Percentiles rank a stretch among this genome's conserved stretches.
Conservation (phyloP, 2,797 vertebrate species). For the Cynopterus sphinx region DNA sequence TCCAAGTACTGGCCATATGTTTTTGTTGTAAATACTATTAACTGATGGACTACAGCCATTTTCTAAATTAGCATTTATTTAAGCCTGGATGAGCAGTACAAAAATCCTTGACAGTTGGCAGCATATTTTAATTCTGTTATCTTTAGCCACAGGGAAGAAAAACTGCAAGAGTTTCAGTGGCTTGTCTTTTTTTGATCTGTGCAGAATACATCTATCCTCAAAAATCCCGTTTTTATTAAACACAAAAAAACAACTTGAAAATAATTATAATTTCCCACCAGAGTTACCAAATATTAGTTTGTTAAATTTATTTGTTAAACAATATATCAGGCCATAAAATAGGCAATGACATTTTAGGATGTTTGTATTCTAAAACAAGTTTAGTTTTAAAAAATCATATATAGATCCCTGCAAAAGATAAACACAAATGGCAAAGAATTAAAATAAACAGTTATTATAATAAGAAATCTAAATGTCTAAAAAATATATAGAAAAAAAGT, state of each 20-base stretch:
- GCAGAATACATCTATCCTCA: neutral
- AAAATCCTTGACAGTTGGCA: slow-evolving; percentile 26
- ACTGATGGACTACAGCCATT: slow-evolving; percentile 62
- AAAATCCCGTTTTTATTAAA: slow-evolving; percentile 7
- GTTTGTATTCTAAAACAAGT: neutral
- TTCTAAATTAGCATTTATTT: slow-evolving; percentile 74
- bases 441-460: neutral
- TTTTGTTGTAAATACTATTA: slow-evolving; percentile 72
- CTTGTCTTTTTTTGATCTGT: slow-evolving; percentile 9
- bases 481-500: neutral
- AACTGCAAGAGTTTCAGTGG: neutral
- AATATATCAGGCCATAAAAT: neutral
- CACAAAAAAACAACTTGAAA: neutral
- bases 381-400: neutral
- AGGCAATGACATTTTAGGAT: neutral
- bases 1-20: slow-evolving; percentile 67
- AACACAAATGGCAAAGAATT: neutral
- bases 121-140: neutral
- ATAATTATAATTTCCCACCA: slow-evolving; percentile 7
- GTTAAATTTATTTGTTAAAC: slow-evolving; percentile 23
- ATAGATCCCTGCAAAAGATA: neutral
- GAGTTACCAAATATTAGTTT: slow-evolving; percentile 3
- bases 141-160: slow-evolving; percentile 30
- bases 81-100: slow-evolving; percentile 64
- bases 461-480: neutral